Percentiles rank a stretch among this genome's conserved stretches.
Conservation (phyloP, 2,888 invertebrate species). For the Aricia artaxerxes region DNA sequence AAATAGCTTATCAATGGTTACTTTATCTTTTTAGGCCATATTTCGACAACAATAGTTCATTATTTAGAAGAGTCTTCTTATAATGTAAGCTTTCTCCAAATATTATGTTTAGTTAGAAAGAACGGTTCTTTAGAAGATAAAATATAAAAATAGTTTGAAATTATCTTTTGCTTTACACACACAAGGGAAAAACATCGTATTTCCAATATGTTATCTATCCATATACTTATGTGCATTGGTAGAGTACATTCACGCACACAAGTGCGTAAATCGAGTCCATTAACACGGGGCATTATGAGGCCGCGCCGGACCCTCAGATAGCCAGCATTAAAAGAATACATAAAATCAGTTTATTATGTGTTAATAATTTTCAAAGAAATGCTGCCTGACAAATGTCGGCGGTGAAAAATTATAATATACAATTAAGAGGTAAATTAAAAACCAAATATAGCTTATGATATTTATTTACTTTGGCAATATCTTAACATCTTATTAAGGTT, state of each 20-base stretch:
- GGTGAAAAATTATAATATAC: conserved; percentile 46
- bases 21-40: neutral
- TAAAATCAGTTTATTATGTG: conserved; percentile 80
- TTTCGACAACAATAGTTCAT: neutral
- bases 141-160: neutral
- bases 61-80: neutral
- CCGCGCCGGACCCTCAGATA: conserved; percentile 60
- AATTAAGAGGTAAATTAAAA: conserved; percentile 31
- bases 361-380: conserved; percentile 76
- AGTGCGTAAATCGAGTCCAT: conserved; percentile 61
- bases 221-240: neutral
- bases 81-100: neutral
- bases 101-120: neutral
- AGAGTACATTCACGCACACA: conserved; percentile 40
- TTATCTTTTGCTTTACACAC: neutral
- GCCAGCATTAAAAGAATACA: conserved; percentile 72
- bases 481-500: neutral
- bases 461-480: neutral
- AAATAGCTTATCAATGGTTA: neutral
- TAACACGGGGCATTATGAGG: conserved; percentile 70
- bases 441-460: conserved; percentile 15
- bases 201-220: neutral
- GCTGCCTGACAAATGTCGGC: conserved; percentile 41
- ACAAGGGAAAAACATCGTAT: neutral
- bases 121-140: neutral